Conservation (phyloP, 2,888 invertebrate species). For the Pammene fasciana region DNA sequence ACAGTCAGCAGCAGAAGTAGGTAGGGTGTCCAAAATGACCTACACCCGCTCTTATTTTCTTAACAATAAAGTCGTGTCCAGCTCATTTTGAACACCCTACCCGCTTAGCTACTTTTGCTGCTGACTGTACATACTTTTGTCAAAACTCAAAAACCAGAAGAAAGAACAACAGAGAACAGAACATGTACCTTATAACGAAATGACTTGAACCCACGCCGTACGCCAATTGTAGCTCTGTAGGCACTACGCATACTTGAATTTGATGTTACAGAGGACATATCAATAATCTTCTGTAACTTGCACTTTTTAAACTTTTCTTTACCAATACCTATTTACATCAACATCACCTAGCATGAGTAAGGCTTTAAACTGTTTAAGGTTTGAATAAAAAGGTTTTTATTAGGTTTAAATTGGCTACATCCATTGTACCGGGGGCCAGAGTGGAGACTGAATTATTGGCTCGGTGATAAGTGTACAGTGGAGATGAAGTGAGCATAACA, state of each 20-base stretch:
- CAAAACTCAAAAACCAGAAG: not conserved
- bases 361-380: conserved; percentile 49
- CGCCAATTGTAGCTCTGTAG: conserved; percentile 76
- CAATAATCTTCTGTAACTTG: conserved; percentile 51
- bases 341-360: conserved; percentile 58
- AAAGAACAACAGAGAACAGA: conserved; percentile 45
- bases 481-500: conserved; percentile 80
- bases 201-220: conserved; percentile 78
- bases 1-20: too few species aligned
- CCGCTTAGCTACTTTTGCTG: too few species aligned
- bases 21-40: too few species aligned
- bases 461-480: conserved; percentile 72
- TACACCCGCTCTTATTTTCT: too few species aligned
- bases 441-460: conserved; percentile 73
- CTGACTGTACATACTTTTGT: not conserved
- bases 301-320: conserved; percentile 47
- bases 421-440: conserved; percentile 72
- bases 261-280: conserved; percentile 79
- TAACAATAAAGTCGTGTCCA: too few species aligned
- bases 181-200: conserved; percentile 77
- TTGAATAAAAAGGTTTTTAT: conserved; percentile 51
- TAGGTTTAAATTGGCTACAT: conserved; percentile 60
- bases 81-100: too few species aligned
- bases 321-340: conserved; percentile 51
- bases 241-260: conserved; percentile 78